Base-by-base conservation (phyloP, 2,888 invertebrate species). In the Lasioglossum villosulum region DNA sequence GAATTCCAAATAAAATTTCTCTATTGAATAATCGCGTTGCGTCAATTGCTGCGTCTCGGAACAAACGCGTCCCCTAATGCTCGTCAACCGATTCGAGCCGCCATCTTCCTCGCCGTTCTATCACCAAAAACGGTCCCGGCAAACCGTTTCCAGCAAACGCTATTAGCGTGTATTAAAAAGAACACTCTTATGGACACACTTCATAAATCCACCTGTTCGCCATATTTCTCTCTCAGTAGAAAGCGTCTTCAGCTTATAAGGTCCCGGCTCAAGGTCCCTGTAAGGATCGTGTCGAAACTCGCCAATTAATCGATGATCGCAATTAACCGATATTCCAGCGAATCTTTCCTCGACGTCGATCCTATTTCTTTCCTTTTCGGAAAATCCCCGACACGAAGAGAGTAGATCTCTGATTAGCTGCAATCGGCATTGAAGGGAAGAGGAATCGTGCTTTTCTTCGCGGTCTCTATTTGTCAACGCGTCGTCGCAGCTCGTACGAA, bases 1-100 rank as follows among this genome's bases (percentile, higher is more conserved):
- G 82, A 45, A 85, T 68, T 80, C 52, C 37, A 68, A 86, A 86
- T 86, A 85, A 86, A 86, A 85, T 77, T 85, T 80, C 74, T 80
- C 71, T 82, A 75, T 84, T 80, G 75, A 86, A 70, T 75, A 82
- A 81, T 78, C 59, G 68, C 5, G 74, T 81, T 78, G 30, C 72
- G 39, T 80, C 56, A 75, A 72, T 78, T 23, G 42, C 19, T 70
- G 19, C 68, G 27, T 16, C 73, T 39, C 0, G 39, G 23, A 30
- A 71, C 59, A 77, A 74, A 52, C 30, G 27, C 3, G 27, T 39
- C 14, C 66, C 42, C 37, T 79, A 27, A 19, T 39, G 8, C n/a
- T 10, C 34, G 8, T 59, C 10, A 70, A 42, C 19, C 30, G 10
- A 23, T 2, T 34, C 56, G 56, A n/a, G 37, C n/a, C 39, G 70